Percentiles rank a stretch among this genome's conserved stretches.
These are phyloP conservation scores for Pollimyrus isidori DNA, from an alignment of 2,113 vertebrate species.

Conservation along the genomic window DNA sequence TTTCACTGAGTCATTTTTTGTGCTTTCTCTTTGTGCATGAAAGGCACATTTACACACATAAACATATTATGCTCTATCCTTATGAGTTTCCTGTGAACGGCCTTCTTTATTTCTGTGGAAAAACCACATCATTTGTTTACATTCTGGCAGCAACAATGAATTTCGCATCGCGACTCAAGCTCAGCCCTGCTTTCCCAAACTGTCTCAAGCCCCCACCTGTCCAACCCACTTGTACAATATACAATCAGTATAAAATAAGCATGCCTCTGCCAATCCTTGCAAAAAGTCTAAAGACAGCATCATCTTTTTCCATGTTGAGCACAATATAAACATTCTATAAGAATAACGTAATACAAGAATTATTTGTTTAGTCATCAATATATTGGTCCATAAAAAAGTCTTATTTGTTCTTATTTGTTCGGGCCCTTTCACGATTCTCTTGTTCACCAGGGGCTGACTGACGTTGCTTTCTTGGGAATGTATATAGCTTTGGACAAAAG, in stretches of 20 bases:
- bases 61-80: not conserved
- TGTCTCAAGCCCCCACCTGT: slow-evolving; percentile 16
- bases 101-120: slow-evolving; percentile 30
- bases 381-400: not conserved
- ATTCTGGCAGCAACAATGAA: not conserved
- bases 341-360: not conserved
- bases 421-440: not conserved
- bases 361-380: not conserved
- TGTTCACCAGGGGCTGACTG: not conserved
- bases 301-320: not conserved
- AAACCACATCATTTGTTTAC: slow-evolving; percentile 22
- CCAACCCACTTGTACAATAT: not conserved
- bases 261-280: not conserved
- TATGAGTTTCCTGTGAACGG: not conserved
- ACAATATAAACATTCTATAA: not conserved
- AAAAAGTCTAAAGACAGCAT: not conserved
- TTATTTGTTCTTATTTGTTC: not conserved
- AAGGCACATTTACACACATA: slow-evolving; percentile 23
- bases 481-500: not conserved
- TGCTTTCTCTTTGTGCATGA: slow-evolving; percentile 31
- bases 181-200: slow-evolving; percentile 8
- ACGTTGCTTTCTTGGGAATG: not conserved
- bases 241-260: not conserved
- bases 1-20: slow-evolving; percentile 25
- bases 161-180: not conserved